Evolutionary conservation across 2,888 invertebrate genomes (phyloP), one percentile per base, ranked within the genome.

Genomic region (Conistra vaccinii): DNA sequence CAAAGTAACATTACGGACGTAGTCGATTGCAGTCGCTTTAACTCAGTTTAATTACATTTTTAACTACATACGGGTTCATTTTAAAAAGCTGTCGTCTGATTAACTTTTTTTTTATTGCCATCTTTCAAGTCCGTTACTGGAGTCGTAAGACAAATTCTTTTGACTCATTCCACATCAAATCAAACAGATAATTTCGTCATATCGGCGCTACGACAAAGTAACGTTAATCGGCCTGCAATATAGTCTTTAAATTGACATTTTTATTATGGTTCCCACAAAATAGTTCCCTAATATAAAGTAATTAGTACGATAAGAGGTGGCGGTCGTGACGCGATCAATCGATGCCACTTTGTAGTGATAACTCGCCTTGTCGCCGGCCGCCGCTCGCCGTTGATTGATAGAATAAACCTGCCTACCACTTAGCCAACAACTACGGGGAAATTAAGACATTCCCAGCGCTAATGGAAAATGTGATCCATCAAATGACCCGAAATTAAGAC

Each of bases 401-500:
- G 91, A 92, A 92, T 86, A 91, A 91, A 92, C 92, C 90, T 88
- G 90, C 87, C 87, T 88, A 91, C 93, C 93, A 93, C 94, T 94
- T 93, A 93, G 89, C 90, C 89, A 89, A 88, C 88, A 87, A 90
- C 92, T 93, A 93, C 88, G 87, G 85, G 90, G 91, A 92, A 94
- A 94, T 95, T 94, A 94, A 95, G 94, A 94, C 92, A 92, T 92
- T 89, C 91, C 89, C 89, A 88, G 88, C 92, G 89, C 91, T 95
- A 95, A 95, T 95, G 94, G 95, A 92, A 90, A 90, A 91, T 91
- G 93, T 93, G 92, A 95, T 94, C 92, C 92, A 93, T 94, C 93
- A 94, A 94, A 92, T 84, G 90, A 85, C 89, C 90, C 91, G 85
- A 93, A 94, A 94, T 94, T 93, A 92, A 93, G 92, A 92, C 86